Evolutionary conservation across 2,113 vertebrate genomes (phyloP).

Genomic region (Cepphus grylle): DNA sequence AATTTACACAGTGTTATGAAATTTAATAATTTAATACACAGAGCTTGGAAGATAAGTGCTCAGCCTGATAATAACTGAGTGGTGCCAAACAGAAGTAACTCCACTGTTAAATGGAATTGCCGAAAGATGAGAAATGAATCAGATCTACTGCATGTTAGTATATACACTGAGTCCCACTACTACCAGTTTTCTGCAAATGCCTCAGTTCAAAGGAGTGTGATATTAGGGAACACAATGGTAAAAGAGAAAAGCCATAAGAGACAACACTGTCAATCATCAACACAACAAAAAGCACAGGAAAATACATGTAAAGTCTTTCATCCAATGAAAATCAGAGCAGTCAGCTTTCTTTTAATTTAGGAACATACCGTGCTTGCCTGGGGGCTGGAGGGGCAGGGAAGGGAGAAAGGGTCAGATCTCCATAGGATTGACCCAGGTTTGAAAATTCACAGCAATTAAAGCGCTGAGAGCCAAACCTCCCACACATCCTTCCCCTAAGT

Average conservation of each 20-base stretch:
- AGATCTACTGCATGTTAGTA: neutral
- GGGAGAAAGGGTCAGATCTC: conserved; percentile 12
- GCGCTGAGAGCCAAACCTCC: conserved; percentile 17
- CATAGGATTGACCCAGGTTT: conserved; percentile 35
- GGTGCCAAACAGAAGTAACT: neutral
- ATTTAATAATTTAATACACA: neutral
- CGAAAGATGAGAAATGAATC: neutral
- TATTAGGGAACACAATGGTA: neutral
- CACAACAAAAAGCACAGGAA: neutral
- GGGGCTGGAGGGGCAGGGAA: neutral
- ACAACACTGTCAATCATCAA: neutral
- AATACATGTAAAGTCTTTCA: neutral
- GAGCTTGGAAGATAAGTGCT: neutral
- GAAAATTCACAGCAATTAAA: conserved; percentile 33
- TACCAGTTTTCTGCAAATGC: neutral
- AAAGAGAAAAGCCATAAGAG: neutral
- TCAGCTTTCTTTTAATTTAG: conserved; percentile 6
- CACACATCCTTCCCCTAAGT: conserved; percentile 7
- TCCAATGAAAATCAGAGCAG: conserved; percentile 37
- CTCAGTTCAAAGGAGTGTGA: neutral
- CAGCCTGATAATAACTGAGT: neutral
- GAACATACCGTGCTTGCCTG: conserved; percentile 32
- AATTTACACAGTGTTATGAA: neutral
- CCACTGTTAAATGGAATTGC: neutral
- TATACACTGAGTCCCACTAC: neutral